Conservation (phyloP, 2,113 vertebrate genomes). For the Phalacrocorax carbo region DNA sequence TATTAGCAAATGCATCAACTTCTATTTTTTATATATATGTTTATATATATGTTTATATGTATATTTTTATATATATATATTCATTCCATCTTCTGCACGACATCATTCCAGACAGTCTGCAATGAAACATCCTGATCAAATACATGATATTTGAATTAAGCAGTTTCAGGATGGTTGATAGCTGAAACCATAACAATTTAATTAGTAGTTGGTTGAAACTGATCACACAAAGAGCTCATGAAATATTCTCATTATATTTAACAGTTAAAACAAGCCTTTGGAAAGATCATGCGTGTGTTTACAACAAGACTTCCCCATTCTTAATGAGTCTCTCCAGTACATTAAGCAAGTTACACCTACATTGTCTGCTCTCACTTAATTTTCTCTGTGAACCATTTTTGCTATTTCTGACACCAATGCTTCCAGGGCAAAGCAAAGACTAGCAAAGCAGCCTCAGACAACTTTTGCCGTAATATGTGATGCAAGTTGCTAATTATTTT, state of each 20-base stretch:
- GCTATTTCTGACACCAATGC: neutral
- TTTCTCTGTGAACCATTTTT: neutral
- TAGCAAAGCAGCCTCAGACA: neutral
- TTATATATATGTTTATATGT: neutral
- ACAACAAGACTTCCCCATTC: neutral
- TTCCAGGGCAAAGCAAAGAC: neutral
- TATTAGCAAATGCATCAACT: neutral
- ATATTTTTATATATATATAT: neutral
- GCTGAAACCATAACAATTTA: conserved; percentile 22
- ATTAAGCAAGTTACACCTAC: neutral
- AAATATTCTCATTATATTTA: neutral
- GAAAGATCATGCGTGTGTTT: neutral
- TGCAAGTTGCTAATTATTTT: neutral
- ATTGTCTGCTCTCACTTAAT: neutral
- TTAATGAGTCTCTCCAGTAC: neutral
- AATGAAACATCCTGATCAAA: conserved; percentile 6
- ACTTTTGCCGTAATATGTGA: neutral
- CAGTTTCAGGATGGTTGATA: conserved; percentile 5
- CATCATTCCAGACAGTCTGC: neutral
- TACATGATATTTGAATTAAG: neutral
- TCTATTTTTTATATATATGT: neutral
- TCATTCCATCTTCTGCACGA: neutral
- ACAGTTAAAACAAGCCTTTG: neutral
- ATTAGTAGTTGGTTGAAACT: conserved; percentile 29
- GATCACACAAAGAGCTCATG: neutral